Evolutionary conservation across 2,888 invertebrate species (phyloP).

Genomic region (Tiliacea aurago): DNA sequence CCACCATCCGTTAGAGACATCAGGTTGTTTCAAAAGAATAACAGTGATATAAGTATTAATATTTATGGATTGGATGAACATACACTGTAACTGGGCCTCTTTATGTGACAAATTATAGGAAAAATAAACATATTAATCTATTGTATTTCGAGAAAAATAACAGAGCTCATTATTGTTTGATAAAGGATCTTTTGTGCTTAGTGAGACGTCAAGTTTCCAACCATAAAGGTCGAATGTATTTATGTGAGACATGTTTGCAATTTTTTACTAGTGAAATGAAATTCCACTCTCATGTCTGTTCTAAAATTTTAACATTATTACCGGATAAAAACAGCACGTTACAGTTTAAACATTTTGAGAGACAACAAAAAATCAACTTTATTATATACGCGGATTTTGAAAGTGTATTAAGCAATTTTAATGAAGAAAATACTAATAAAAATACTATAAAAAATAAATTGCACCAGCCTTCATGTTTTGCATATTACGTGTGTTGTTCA

Average conservation of each 20-base stretch:
- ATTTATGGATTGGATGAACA: no score
- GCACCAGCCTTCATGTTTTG: not conserved
- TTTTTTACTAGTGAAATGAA: not conserved
- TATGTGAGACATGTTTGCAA: not conserved
- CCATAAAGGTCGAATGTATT: not conserved
- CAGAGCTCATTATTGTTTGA: not conserved
- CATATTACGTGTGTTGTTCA: slow-evolving; percentile 1
- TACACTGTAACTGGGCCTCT: no score
- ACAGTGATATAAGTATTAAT: no score
- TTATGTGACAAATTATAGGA: no score
- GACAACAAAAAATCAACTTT: not conserved
- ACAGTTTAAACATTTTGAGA: not conserved
- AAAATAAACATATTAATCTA: not conserved
- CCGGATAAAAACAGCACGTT: not conserved
- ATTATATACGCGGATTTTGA: not conserved
- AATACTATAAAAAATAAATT: not conserved
- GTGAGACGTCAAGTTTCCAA: not conserved
- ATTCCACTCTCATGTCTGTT: not conserved
- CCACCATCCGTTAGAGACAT: no score
- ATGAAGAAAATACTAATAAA: not conserved
- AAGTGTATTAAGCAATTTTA: not conserved
- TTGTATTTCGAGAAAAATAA: not conserved
- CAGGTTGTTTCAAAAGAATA: no score
- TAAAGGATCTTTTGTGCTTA: not conserved
- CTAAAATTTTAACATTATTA: not conserved